phyloP scores from a whole-genome alignment of 2,113 vertebrate genomes.

The Hyla sarda region DNA sequence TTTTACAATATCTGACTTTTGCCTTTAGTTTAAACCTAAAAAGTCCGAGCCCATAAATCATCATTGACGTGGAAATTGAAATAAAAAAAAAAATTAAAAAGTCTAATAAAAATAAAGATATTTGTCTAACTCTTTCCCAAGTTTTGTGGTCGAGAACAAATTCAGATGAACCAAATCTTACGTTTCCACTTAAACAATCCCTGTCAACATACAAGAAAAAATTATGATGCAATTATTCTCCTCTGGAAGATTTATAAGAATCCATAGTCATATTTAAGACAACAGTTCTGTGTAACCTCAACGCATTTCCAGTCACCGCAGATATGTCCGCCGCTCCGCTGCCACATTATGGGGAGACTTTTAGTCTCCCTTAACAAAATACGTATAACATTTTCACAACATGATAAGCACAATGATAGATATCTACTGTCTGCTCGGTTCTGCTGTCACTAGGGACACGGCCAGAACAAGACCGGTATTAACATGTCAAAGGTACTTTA shows the following conservation, averaged over 20 bases:
- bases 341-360: conserved; percentile 11
- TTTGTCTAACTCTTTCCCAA: conserved; percentile 41
- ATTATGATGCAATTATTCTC: conserved; percentile 50
- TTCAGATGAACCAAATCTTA: conserved; percentile 30
- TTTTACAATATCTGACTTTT: conserved; percentile 26
- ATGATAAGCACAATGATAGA: conserved; percentile 5
- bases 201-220: conserved; percentile 36
- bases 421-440: background rate
- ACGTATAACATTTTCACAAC: conserved; percentile 15
- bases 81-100: conserved; percentile 23
- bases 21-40: conserved; percentile 11
- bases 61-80: conserved; percentile 26
- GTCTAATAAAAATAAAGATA: conserved; percentile 23
- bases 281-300: conserved; percentile 38
- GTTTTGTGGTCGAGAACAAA: conserved; percentile 41
- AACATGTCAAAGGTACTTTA: too few relatives aligned
- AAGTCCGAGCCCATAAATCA: conserved; percentile 33
- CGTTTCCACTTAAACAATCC: conserved; percentile 29
- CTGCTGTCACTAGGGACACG: background rate
- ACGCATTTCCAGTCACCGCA: background rate
- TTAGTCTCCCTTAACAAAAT: conserved; percentile 21
- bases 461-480: background rate
- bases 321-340: conserved; percentile 9
- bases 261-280: conserved; percentile 3
- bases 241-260: conserved; percentile 41